A percentile compares a stretch with the other conserved stretches of the same genome.
phyloP scores from a whole-genome alignment of 2,113 vertebrate species.

The Prionailurus bengalensis region DNA sequence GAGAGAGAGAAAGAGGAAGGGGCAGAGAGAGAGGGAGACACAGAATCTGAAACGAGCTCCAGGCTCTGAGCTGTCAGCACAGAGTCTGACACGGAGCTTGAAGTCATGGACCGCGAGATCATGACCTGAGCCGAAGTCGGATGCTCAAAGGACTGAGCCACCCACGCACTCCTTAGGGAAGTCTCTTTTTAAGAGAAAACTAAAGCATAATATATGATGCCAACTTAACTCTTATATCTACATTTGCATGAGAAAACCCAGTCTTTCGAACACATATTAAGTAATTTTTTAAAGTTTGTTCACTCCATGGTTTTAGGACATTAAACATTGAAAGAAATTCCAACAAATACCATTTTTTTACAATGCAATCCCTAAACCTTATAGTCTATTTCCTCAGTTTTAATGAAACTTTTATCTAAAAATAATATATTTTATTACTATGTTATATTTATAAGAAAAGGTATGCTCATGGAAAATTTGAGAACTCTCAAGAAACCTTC shows the following conservation, averaged over 20 bases:
- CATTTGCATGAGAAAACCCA: background rate
- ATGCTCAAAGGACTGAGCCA: too few species aligned
- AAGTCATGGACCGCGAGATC: too few species aligned
- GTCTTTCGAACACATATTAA: background rate
- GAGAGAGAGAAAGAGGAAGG: too few species aligned
- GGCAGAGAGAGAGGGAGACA: too few species aligned
- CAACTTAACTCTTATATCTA: background rate
- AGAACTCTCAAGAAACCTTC: background rate
- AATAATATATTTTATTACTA: background rate
- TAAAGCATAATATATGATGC: background rate
- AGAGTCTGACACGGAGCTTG: too few species aligned
- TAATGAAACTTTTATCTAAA: background rate
- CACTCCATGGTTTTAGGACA: background rate
- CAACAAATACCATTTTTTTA: background rate
- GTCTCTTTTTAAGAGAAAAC: background rate
- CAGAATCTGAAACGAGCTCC: too few species aligned
- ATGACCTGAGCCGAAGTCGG: too few species aligned
- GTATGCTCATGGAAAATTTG: background rate
- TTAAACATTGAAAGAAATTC: background rate
- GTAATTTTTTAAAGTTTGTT: background rate
- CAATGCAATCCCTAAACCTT: background rate
- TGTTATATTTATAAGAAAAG: background rate
- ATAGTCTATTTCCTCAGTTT: background rate
- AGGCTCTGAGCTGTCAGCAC: too few species aligned
- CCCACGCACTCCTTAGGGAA: background rate